phyloP scores from a whole-genome alignment of 1,140 invertebrate species.

The Nasonia vitripennis region DNA sequence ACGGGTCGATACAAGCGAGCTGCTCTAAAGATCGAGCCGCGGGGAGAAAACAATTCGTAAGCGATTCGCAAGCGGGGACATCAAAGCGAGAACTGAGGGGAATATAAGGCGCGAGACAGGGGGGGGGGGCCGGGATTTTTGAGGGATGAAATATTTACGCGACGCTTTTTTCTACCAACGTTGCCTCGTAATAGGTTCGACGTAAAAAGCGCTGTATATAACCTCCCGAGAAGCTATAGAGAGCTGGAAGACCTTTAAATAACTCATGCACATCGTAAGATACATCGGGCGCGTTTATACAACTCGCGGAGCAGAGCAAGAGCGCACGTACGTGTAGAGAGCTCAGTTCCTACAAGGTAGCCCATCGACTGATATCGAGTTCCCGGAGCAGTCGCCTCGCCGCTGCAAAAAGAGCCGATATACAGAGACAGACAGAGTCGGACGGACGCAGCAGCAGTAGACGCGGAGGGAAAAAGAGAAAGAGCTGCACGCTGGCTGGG shows the following conservation, averaged over 20 bases:
- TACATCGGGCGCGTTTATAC: not conserved
- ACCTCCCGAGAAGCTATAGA: not conserved
- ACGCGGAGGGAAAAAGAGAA: not conserved
- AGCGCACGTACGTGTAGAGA: not conserved
- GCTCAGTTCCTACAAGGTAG: not conserved
- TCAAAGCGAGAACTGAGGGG: not conserved
- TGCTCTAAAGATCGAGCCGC: not conserved
- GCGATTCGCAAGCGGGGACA: not conserved
- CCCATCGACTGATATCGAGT: constrained; percentile 28
- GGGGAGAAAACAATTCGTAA: constrained; percentile 20
- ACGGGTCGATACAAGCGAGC: not conserved
- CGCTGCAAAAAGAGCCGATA: not conserved
- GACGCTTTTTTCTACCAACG: too few species aligned
- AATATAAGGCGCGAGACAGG: not conserved
- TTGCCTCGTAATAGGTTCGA: not conserved
- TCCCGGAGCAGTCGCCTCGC: not conserved
- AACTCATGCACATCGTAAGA: constrained; percentile 12
- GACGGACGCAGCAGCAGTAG: not conserved
- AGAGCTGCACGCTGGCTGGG: not conserved
- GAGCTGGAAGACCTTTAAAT: constrained; percentile 7
- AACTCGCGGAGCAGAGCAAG: not conserved
- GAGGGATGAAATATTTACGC: not conserved
- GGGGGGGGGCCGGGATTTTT: not conserved
- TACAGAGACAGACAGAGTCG: not conserved
- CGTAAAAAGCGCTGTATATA: not conserved